Evolutionary conservation across 1,140 invertebrate species (phyloP), one percentile per base, ranked within the genome.

Genomic region (Pectinophora gossypiella): DNA sequence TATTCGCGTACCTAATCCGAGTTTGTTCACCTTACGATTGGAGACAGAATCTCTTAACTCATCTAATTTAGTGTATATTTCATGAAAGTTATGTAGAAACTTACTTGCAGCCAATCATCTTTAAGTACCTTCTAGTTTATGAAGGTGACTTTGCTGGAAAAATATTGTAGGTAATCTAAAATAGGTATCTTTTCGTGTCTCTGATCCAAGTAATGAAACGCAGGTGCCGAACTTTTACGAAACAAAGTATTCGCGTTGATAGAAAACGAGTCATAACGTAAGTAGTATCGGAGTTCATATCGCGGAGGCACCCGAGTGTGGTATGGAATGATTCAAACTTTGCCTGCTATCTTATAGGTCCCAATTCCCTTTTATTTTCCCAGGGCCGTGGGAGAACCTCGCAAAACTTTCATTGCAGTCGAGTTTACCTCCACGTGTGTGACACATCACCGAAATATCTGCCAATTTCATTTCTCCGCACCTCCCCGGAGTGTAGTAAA

Each of bases 381-480:
- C 36, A 40, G 36, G 36, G 16, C 36, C 68, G 68, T 64, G 61
- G 68, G 69, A 72, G 68, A 68, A 64, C 68, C 68, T 71, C 68
- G 63, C 68, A 74, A 71, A 71, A 71, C 48, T 74, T 74, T 74
- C 71, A 74, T 74, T 68, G 72, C 68, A 65, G 59, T 63, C 52
- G 48, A 66, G 63, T 63, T 65, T 63, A 65, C 68, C 61, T 63
- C 64, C 68, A 67, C 67, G 62, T 74, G n/a, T n/a, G 66, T 72
- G 65, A 57, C 64, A 74, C 68, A 74, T 67, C 65, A 50, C 65
- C 63, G 62, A 76, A 80, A 81, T 79, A 83, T 85, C 72, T 69
- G 61, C 71, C 79, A 81, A 81, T 85, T 85, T 85, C 76, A 80
- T 83, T 76, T 74, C 76, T 76, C 61, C 61, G 55, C 63, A 56